phyloP scores from a whole-genome alignment of 2,888 invertebrate species.

The Tineola bisselliella region DNA sequence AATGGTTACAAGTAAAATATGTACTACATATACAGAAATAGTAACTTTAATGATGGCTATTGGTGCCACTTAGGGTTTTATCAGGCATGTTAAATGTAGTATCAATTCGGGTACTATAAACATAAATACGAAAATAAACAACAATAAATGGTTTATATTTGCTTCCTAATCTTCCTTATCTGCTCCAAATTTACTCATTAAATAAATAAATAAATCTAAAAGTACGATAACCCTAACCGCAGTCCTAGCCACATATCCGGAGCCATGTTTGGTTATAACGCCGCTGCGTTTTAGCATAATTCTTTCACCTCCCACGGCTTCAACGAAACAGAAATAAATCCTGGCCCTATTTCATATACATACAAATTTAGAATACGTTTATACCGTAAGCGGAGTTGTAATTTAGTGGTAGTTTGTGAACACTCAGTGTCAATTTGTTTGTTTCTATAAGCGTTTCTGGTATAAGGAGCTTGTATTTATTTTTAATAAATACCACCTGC shows the following conservation, averaged over 20 bases:
- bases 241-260: background rate
- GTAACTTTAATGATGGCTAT: no score
- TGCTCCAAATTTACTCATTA: no score
- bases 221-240: background rate
- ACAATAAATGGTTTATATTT: no score
- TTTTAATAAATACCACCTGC: no score
- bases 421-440: background rate
- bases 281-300: slow-evolving; percentile 22
- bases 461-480: background rate
- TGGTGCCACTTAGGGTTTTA: no score
- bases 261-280: background rate
- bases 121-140: no score
- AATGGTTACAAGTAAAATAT: no score
- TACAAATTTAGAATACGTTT: slow-evolving; percentile 11
- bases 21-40: no score
- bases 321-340: slow-evolving; percentile 25
- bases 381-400: slow-evolving; percentile 8
- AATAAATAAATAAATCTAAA: no score
- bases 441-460: background rate
- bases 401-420: slow-evolving; percentile 8
- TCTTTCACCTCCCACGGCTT: slow-evolving; percentile 37
- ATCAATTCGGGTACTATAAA: no score
- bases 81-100: no score
- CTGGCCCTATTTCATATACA: slow-evolving; percentile 2
- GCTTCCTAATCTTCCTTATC: no score